phyloP scores from a whole-genome alignment of 53 echinoderm and acorn worm genomes.

The Temnopleurus reevesii region DNA sequence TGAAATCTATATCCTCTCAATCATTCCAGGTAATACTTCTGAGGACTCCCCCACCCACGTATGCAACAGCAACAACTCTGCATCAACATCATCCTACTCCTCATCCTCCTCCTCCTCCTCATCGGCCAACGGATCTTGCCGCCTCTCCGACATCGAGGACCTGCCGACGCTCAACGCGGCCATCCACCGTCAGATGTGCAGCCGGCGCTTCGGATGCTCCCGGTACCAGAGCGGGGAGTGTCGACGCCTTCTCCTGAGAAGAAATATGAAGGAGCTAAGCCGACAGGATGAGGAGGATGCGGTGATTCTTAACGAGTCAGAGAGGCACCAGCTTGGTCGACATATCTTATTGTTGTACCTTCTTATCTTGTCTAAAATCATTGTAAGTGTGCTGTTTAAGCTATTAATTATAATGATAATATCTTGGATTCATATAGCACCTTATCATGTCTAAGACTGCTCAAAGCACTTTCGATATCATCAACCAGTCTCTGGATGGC shows the following conservation, averaged over 20 bases:
- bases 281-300: slow-evolving; percentile 38
- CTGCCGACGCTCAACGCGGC: background rate
- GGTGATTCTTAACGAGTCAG: slow-evolving; percentile 5
- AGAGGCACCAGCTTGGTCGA: slow-evolving; percentile 75
- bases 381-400: slow-evolving; percentile 72
- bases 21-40: background rate
- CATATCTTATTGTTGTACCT: slow-evolving; percentile 72
- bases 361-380: slow-evolving; percentile 70
- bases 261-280: slow-evolving; percentile 10
- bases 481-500: no score
- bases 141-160: slow-evolving; percentile 46
- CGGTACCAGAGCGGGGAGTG: slow-evolving; percentile 5
- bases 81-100: background rate
- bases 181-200: slow-evolving; percentile 49
- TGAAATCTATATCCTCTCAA: no score
- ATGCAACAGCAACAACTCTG: background rate
- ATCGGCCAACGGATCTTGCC: background rate
- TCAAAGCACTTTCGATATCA: no score
- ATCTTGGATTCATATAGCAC: no score
- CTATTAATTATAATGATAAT: no score
- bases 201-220: slow-evolving; percentile 12
- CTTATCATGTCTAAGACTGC: no score
- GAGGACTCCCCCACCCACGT: background rate
- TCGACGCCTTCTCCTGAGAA: background rate
- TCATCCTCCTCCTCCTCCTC: background rate